These are phyloP conservation scores for Tonatia bakeri DNA, from an alignment of 2,113 vertebrate species.

Conservation along the genomic window DNA sequence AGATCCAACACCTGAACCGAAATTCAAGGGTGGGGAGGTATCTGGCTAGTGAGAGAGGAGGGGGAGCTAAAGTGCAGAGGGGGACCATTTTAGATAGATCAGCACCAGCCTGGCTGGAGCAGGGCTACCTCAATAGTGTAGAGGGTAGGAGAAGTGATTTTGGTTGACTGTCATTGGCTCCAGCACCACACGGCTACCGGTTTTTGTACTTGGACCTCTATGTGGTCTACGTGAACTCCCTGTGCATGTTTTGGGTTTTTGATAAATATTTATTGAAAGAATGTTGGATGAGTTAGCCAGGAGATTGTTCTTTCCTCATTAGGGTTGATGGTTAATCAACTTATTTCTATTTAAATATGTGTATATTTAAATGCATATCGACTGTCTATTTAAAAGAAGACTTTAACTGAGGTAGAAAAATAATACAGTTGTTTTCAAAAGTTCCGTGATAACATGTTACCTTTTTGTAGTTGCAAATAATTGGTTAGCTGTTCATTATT, in stretches of 20 bases:
- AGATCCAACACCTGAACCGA: neutral
- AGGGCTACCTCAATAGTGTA: neutral
- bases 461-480: conserved; percentile 10
- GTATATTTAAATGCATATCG: neutral
- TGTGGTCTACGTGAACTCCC: neutral
- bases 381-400: neutral
- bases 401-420: conserved; percentile 23
- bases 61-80: neutral
- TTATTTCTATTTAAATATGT: neutral
- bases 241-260: neutral
- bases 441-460: neutral
- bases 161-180: neutral
- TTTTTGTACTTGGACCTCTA: neutral
- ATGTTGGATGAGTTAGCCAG: neutral
- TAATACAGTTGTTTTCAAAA: neutral
- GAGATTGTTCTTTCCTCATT: neutral
- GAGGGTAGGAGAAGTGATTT: neutral
- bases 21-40: neutral
- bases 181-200: neutral
- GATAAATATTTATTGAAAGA: neutral
- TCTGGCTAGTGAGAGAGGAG: neutral
- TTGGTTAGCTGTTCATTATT: neutral
- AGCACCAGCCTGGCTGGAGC: too few species aligned
- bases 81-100: neutral
- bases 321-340: neutral